Conservation (phyloP, 2,888 invertebrate genomes). For the Andrena haemorrhoa region DNA sequence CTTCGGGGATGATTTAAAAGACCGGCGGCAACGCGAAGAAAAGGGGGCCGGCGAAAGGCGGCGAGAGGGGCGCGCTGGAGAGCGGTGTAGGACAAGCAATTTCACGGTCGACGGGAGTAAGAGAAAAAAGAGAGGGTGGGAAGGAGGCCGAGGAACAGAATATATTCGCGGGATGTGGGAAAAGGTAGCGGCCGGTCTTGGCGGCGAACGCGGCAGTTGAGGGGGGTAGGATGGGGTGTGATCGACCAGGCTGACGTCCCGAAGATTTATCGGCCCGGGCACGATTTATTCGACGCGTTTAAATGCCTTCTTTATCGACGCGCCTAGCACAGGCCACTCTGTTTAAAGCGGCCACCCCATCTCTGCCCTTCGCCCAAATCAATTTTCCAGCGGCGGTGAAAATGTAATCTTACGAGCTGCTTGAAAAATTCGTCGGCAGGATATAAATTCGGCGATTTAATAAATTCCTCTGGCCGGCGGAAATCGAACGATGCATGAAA, state of each 20-base stretch:
- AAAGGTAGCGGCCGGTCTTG: constrained; percentile 53
- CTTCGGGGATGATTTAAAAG: constrained; percentile 56
- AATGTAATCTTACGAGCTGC: constrained; percentile 37
- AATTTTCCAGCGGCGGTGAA: constrained; percentile 46
- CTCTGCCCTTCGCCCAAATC: constrained; percentile 31
- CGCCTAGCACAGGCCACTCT: constrained; percentile 27
- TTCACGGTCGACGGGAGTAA: constrained; percentile 67
- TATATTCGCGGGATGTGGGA: constrained; percentile 42
- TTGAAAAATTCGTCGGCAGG: constrained; percentile 34
- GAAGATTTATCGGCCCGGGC: constrained; percentile 75
- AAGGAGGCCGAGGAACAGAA: constrained; percentile 19
- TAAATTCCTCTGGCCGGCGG: constrained; percentile 28
- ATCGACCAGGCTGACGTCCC: constrained; percentile 66
- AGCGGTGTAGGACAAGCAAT: constrained; percentile 56
- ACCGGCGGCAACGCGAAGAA: constrained; percentile 14
- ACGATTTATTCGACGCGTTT: constrained; percentile 80
- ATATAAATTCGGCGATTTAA: constrained; percentile 48
- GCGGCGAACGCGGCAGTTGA: constrained; percentile 18
- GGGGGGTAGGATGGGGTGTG: constrained; percentile 55
- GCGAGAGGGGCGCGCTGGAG: constrained; percentile 6
- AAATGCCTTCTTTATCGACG: constrained; percentile 80
- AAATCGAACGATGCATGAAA: constrained; percentile 37
- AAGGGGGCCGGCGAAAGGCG: constrained; percentile 12
- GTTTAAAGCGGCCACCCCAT: constrained; percentile 46
- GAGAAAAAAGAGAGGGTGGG: constrained; percentile 45